Evolutionary conservation across 2,113 vertebrate species (phyloP), one percentile per base, ranked within the genome.

Genomic region (Pseudonaja textilis): DNA sequence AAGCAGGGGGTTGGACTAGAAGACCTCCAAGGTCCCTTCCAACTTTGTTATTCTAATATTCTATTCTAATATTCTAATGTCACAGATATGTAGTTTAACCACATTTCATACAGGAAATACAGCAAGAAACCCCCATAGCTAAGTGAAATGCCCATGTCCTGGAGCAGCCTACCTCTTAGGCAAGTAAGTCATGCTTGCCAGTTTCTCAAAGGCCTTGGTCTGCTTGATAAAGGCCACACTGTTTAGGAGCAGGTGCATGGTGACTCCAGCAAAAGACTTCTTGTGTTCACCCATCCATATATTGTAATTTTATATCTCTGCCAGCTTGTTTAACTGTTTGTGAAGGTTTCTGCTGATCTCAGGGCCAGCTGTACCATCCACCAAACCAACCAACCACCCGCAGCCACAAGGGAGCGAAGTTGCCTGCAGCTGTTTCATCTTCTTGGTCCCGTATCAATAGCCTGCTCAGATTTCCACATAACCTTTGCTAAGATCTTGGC

Each of bases 381-480:
- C 85, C 47, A 47, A 1, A 50, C 47, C 47, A 10, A 50, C 47
- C 47, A 50, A 50, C 47, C 47, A 50, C 47, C 47, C 6, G 3
- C 56, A 0, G 6, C 47, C 89, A 52, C 47, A 20, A 54, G 50
- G 23, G 54, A 55, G n/a, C 0, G 1, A 29, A 29, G n/a, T 25
- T 52, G 18, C 5, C 9, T 16, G n/a, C 92, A 95, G 94, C 88
- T 94, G 94, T 87, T 26, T 89, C 1, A 0, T 29, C 81, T 81
- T 90, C 57, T 0, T 6, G 85, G 94, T 92, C 57, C 91, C 88
- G 20, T 88, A 89, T 0, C 16, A 9, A 94, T n/a, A 1, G 85
- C 95, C 93, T 85, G 95, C 96, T 97, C 97, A 85, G 91, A 92
- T 97, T 97, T 97, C 97, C 90, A 92, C 1, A 2, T 97, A 97